Conservation (phyloP, 2,797 vertebrate species). For the Lutjanus argentimaculatus region DNA sequence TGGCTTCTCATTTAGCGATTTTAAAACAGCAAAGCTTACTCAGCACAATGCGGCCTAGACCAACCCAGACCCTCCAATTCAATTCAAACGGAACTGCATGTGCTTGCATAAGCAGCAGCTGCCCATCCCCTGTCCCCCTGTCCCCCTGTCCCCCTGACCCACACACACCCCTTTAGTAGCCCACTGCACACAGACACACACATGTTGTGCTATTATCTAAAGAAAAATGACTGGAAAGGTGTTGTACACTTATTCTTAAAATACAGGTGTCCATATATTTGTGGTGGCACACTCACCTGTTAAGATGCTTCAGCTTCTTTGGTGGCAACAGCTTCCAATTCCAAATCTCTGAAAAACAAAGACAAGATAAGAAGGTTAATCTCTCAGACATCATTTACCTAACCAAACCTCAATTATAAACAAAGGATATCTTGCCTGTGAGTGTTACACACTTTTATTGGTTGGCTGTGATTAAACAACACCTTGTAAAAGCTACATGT, state of each 20-base stretch:
- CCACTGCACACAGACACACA: slow-evolving; percentile 47
- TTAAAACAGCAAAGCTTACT: slow-evolving; percentile 85
- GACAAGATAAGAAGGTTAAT: neutral
- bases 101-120: slow-evolving; percentile 87
- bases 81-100: slow-evolving; percentile 86
- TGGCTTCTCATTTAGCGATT: slow-evolving; percentile 82
- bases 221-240: slow-evolving; percentile 53
- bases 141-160: slow-evolving; percentile 46
- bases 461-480: slow-evolving; percentile 17
- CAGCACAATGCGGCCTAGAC: slow-evolving; percentile 81
- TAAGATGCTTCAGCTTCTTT: slow-evolving; percentile 97
- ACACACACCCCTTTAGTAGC: slow-evolving; percentile 29
- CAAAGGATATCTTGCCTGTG: neutral
- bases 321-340: slow-evolving; percentile 99
- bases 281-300: slow-evolving; percentile 88
- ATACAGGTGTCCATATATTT: neutral
- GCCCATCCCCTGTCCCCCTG: slow-evolving; percentile 58
- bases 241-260: neutral
- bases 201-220: slow-evolving; percentile 19
- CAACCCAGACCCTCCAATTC: slow-evolving; percentile 81
- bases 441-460: slow-evolving; percentile 2
- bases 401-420: neutral
- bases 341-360: slow-evolving; percentile 90
- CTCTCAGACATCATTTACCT: neutral
- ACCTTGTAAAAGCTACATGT: neutral